Evolutionary conservation across 2,113 vertebrate species (phyloP).

Genomic region (Pomatorhinus ruficollis): DNA sequence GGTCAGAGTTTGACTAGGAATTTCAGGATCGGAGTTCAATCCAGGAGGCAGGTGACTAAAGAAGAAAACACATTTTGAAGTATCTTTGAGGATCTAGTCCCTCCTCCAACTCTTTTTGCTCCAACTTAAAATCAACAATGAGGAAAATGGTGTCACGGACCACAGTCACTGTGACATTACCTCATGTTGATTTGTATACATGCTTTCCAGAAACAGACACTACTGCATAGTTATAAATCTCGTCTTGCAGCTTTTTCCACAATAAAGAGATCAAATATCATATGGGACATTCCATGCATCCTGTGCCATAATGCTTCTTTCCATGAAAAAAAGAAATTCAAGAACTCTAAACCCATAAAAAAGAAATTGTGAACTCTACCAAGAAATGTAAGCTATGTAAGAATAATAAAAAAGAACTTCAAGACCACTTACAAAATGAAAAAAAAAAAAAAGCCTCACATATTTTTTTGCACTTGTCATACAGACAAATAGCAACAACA

Average conservation of each 20-base stretch:
- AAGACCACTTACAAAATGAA: not conserved
- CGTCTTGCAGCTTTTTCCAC: not conserved
- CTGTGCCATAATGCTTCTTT: not conserved
- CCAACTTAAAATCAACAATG: not conserved
- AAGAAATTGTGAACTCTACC: not conserved
- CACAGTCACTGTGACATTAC: not conserved
- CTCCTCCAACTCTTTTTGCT: not conserved
- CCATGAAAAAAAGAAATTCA: not conserved
- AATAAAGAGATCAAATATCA: not conserved
- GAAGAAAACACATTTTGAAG: not conserved
- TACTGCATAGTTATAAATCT: not conserved
- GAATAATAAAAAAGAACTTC: not conserved
- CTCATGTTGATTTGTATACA: not conserved
- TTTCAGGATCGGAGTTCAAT: not conserved
- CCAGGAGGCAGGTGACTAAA: not conserved
- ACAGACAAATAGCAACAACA: not conserved
- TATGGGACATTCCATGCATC: rapidly evolving
- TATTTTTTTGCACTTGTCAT: not conserved
- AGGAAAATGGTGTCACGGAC: not conserved
- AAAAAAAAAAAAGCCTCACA: too few relatives aligned
- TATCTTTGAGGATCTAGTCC: not conserved
- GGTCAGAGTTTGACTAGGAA: not conserved
- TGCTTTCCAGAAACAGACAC: not conserved
- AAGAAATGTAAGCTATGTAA: not conserved
- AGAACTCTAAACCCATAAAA: not conserved